Evolutionary conservation across 2,888 invertebrate genomes (phyloP).

Genomic region (Plebejus anna): DNA sequence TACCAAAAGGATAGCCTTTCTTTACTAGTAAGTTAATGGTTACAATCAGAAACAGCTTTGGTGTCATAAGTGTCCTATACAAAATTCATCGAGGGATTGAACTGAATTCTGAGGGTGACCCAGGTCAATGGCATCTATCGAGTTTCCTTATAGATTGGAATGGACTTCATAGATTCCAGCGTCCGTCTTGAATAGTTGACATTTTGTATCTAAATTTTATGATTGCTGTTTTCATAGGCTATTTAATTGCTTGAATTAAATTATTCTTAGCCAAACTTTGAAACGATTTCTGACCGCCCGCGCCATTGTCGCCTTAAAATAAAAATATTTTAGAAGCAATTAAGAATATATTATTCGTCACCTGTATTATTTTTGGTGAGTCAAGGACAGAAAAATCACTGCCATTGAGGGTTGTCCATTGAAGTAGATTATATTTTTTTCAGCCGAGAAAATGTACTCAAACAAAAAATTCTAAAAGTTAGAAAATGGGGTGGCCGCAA

Average conservation of each 20-base stretch:
- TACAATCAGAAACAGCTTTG: neutral
- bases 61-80: constrained; percentile 3
- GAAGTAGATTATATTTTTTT: neutral
- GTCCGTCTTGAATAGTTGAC: neutral
- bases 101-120: constrained; percentile 7
- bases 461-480: neutral
- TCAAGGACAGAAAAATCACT: constrained; percentile 5
- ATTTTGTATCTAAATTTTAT: neutral
- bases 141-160: constrained; percentile 13
- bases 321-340: neutral
- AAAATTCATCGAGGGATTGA: neutral
- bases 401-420: neutral
- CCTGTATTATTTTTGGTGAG: neutral
- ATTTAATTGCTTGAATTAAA: too few species aligned
- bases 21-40: neutral
- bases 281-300: too few species aligned
- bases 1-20: neutral
- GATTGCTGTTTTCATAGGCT: neutral
- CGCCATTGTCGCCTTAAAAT: too few species aligned
- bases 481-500: neutral
- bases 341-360: neutral
- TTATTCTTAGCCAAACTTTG: too few species aligned
- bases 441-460: neutral
- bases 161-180: constrained; percentile 4
- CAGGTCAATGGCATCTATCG: neutral